Evolutionary conservation across 2,797 vertebrate species (phyloP).

Genomic region (Leuciscus waleckii): DNA sequence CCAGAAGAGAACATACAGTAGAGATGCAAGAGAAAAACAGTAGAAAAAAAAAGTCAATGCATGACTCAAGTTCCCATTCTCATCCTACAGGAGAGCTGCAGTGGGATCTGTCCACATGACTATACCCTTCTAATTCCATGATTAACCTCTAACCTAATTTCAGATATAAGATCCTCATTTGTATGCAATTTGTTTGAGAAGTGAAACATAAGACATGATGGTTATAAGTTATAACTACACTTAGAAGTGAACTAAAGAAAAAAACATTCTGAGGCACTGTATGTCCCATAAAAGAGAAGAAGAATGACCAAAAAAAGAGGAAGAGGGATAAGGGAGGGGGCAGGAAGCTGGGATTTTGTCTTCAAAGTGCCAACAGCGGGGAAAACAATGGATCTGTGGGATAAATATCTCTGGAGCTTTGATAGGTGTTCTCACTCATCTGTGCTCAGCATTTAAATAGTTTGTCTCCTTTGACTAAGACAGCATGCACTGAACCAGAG

Average conservation of each 20-base stretch:
- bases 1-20: no score
- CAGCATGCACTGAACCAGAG: neutral
- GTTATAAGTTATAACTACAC: neutral
- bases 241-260: neutral
- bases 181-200: neutral
- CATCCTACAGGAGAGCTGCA: neutral
- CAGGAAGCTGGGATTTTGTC: constrained; percentile 51
- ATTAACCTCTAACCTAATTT: constrained; percentile 5
- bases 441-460: neutral
- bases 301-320: neutral
- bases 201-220: neutral
- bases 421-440: neutral
- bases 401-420: neutral
- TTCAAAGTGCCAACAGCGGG: constrained; percentile 53
- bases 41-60: neutral
- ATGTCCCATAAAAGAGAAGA: constrained; percentile 31
- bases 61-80: neutral
- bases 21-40: neutral
- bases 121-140: neutral
- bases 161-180: neutral
- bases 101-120: neutral
- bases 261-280: neutral
- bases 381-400: constrained; percentile 12
- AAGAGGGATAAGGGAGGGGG: constrained; percentile 16
- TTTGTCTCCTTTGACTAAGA: neutral